A percentile compares a stretch with the other conserved stretches of the same genome.
phyloP scores from a whole-genome alignment of 2,888 invertebrate genomes.

The Phymatocera aterrima region DNA sequence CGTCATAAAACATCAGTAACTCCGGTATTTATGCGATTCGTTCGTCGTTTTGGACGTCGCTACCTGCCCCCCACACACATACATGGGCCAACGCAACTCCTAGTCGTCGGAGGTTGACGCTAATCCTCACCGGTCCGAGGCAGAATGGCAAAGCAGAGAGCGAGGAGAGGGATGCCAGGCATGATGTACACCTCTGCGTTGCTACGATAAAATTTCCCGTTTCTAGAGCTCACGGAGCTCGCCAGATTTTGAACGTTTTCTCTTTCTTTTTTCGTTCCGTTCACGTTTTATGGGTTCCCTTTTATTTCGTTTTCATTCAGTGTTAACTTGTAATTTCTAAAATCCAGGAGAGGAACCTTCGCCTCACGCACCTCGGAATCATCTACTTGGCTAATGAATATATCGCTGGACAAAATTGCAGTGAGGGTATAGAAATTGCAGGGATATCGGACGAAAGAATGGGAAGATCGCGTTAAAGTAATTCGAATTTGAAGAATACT shows the following conservation, averaged over 20 bases:
- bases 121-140: constrained; percentile 68
- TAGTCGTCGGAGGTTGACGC: constrained; percentile 67
- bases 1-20: constrained; percentile 73
- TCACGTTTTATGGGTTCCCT: background rate
- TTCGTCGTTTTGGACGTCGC: constrained; percentile 61
- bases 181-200: constrained; percentile 70
- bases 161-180: constrained; percentile 66
- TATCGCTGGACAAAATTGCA: background rate
- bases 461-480: background rate
- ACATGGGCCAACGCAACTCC: constrained; percentile 54
- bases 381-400: background rate
- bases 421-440: background rate
- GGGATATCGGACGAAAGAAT: background rate
- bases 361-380: too few species aligned
- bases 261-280: background rate
- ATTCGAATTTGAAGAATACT: background rate
- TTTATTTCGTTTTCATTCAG: background rate
- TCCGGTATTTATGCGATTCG: constrained; percentile 71
- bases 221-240: constrained; percentile 47
- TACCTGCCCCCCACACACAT: constrained; percentile 2
- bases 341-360: too few species aligned
- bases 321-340: too few species aligned
- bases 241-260: constrained; percentile 21
- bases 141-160: constrained; percentile 50
- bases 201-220: constrained; percentile 71